A percentile compares a stretch with the other conserved stretches of the same genome.
phyloP scores from a whole-genome alignment of 2,797 vertebrate species.

The Serranus cabrilla region DNA sequence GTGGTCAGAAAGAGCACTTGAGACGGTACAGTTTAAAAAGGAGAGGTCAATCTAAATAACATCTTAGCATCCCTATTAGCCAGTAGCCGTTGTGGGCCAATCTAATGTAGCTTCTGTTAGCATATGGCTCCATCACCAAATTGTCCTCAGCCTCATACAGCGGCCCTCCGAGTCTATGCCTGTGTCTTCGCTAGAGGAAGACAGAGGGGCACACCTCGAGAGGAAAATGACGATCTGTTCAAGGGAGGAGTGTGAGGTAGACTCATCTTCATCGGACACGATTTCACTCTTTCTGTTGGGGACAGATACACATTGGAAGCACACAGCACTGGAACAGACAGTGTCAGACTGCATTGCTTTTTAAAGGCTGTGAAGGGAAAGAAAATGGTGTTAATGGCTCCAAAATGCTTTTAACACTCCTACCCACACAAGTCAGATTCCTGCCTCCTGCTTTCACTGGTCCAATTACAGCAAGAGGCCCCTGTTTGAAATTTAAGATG shows the following conservation, averaged over 20 bases:
- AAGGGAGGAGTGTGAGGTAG: conserved; percentile 60
- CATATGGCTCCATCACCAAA: too few relatives aligned
- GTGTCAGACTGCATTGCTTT: conserved; percentile 66
- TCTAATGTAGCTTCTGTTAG: too few relatives aligned
- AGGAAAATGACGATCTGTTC: conserved; percentile 50
- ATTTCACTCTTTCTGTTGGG: conserved; percentile 60
- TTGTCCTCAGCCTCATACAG: too few relatives aligned
- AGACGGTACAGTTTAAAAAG: too few relatives aligned
- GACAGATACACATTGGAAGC: conserved; percentile 43
- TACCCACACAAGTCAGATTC: conserved; percentile 58
- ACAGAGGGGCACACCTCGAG: conserved; percentile 20
- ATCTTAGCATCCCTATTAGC: too few relatives aligned
- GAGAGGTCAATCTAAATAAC: too few relatives aligned
- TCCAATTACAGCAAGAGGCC: conserved; percentile 25
- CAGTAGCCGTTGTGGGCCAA: too few relatives aligned
- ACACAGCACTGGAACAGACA: conserved; percentile 40
- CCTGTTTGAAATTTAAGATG: conserved; percentile 41
- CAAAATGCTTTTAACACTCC: conserved; percentile 75
- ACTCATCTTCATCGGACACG: conserved; percentile 67
- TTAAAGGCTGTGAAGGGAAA: conserved; percentile 61
- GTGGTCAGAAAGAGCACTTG: too few relatives aligned
- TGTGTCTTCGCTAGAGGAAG: background rate
- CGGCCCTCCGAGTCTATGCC: background rate
- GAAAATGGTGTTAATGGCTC: conserved; percentile 71
- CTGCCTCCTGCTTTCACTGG: conserved; percentile 37